phyloP scores from a whole-genome alignment of 2,797 vertebrate genomes.

The Molossus molossus region DNA sequence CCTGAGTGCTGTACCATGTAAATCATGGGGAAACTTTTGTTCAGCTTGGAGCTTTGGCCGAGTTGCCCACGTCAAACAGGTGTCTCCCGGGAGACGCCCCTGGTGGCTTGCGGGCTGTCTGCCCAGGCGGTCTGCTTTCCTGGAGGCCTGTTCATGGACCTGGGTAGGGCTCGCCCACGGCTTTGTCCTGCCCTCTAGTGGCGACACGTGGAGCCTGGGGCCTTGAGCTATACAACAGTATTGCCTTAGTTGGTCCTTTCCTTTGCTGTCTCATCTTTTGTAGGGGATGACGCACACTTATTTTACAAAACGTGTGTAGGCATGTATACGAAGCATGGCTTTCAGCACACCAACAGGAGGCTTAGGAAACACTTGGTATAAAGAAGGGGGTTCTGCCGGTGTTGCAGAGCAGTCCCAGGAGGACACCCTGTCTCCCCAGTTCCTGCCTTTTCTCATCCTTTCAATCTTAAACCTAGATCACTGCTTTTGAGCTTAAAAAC shows the following conservation, averaged over 20 bases:
- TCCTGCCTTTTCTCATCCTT: neutral
- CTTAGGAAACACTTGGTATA: neutral
- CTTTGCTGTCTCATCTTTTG: neutral
- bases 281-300: too few relatives aligned
- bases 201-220: rapidly evolving
- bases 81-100: neutral
- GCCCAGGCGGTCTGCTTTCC: neutral
- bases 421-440: neutral
- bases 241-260: too few relatives aligned
- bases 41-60: neutral
- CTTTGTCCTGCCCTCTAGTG: rapidly evolving
- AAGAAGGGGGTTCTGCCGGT: neutral
- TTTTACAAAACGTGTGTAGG: neutral
- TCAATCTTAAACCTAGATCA: neutral
- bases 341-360: neutral
- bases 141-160: rapidly evolving
- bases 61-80: rapidly evolving
- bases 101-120: neutral
- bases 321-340: neutral
- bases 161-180: neutral
- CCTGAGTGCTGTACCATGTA: neutral
- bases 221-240: too few relatives aligned
- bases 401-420: too few relatives aligned
- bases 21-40: neutral
- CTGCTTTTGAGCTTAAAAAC: neutral